Conservation (phyloP, 2,797 vertebrate genomes). For the Lophius americanus region DNA sequence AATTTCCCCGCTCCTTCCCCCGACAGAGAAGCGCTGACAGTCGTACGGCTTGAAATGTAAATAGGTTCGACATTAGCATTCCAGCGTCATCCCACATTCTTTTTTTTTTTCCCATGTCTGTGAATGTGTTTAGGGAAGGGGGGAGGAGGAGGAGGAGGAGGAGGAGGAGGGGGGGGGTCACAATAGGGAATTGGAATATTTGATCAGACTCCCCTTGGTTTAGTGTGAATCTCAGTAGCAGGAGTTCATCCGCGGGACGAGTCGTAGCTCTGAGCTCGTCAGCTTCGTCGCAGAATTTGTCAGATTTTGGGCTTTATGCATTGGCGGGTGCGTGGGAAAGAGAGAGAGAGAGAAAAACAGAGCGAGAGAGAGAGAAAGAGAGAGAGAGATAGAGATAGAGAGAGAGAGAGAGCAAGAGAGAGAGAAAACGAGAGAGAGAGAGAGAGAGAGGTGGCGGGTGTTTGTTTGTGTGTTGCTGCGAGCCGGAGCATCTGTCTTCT, state of each 20-base stretch:
- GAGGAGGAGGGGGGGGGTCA: constrained; percentile 24
- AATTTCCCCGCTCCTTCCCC: constrained; percentile 49
- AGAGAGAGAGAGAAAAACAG: neutral
- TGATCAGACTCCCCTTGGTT: constrained; percentile 77
- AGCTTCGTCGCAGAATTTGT: constrained; percentile 53
- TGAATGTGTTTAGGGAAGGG: constrained; percentile 26
- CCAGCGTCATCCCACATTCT: constrained; percentile 41
- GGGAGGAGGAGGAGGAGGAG: constrained; percentile 9
- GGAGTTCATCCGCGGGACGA: constrained; percentile 79
- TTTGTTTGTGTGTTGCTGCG: constrained; percentile 26
- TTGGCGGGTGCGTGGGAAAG: constrained; percentile 22
- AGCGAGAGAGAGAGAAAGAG: constrained; percentile 6
- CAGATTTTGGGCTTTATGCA: constrained; percentile 48
- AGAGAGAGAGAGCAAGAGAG: too few species aligned
- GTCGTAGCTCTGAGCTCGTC: constrained; percentile 44
- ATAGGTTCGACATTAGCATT: constrained; percentile 72
- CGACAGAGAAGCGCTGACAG: constrained; percentile 63
- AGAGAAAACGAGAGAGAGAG: neutral
- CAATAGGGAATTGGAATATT: constrained; percentile 73
- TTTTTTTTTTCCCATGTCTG: constrained; percentile 35
- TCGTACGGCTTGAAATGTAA: constrained; percentile 71
- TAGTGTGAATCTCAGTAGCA: constrained; percentile 74
- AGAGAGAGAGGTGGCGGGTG: neutral
- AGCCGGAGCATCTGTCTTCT: constrained; percentile 53
- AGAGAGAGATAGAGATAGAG: constrained; percentile 3